Conservation (phyloP, 1,140 invertebrate species). For the Chionoecetes opilio region DNA sequence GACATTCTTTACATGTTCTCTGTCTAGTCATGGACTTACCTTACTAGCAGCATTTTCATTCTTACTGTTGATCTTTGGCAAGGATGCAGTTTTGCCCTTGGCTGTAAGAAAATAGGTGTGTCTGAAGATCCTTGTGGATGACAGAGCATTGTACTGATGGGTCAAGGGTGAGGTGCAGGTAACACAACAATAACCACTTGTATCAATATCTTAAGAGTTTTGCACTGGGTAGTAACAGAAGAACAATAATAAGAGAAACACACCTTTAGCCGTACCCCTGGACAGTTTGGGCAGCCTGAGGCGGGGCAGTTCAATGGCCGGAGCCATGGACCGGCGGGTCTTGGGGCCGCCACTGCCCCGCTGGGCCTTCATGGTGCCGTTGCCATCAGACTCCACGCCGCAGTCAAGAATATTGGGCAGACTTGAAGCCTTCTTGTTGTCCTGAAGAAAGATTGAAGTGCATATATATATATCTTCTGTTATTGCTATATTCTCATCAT, state of each 20-base stretch:
- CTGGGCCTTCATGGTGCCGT: constrained; percentile 59
- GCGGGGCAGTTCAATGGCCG: constrained; percentile 73
- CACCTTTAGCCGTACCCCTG: constrained; percentile 76
- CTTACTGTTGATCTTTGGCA: constrained; percentile 80
- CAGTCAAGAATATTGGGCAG: constrained; percentile 80
- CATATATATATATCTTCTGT: no score
- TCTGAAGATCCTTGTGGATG: no score
- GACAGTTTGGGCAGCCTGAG: constrained; percentile 71
- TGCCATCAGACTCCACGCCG: constrained; percentile 57
- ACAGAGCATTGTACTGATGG: no score
- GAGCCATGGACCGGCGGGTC: constrained; percentile 71
- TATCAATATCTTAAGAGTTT: neutral
- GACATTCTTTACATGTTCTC: no score
- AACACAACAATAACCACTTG: neutral
- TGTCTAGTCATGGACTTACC: constrained; percentile 40
- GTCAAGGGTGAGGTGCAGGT: no score
- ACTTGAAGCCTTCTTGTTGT: constrained; percentile 76
- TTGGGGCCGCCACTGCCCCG: constrained; percentile 46
- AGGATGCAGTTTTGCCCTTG: constrained; percentile 77
- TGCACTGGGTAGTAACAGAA: neutral
- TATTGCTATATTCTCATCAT: no score
- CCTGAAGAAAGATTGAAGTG: constrained; percentile 36
- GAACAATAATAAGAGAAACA: neutral
- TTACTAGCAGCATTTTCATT: constrained; percentile 66
- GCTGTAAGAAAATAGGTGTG: constrained; percentile 52